These are phyloP conservation scores for Heliocidaris erythrogramma DNA, from an alignment of 35 echinoderm and acorn worm genomes.

Conservation along the genomic window DNA sequence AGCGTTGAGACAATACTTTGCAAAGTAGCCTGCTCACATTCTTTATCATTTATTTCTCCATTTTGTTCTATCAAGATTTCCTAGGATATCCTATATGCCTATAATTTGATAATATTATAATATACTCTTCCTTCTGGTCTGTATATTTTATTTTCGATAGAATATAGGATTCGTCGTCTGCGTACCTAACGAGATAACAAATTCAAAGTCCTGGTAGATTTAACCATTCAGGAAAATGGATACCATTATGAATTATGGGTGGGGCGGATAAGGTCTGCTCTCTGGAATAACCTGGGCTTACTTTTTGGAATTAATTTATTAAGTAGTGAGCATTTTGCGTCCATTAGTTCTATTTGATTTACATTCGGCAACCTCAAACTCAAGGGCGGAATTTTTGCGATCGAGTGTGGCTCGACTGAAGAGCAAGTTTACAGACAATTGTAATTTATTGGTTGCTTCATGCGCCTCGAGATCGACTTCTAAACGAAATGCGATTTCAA, in stretches of 20 bases:
- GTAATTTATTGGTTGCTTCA: background rate
- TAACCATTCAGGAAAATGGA: background rate
- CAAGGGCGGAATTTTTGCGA: constrained; percentile 1
- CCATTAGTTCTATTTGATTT: constrained; percentile 28
- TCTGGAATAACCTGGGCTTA: background rate
- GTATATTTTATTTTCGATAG: no score
- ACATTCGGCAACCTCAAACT: constrained; percentile 13
- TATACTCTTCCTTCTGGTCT: no score
- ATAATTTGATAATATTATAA: no score
- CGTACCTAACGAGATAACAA: no score
- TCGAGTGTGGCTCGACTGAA: background rate
- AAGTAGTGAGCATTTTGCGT: constrained; percentile 2
- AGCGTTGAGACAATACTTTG: no score
- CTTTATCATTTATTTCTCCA: no score
- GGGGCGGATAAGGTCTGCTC: background rate
- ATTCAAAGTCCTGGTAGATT: background rate
- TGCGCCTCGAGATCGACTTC: background rate
- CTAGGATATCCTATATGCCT: no score
- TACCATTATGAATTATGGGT: background rate
- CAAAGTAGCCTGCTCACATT: no score
- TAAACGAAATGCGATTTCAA: background rate
- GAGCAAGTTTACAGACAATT: constrained; percentile 1
- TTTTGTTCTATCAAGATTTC: no score
- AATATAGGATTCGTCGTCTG: no score
- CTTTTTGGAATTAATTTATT: constrained; percentile 1